Evolutionary conservation across 2,888 invertebrate species (phyloP).

Genomic region (Drosophila kuntzei): DNA sequence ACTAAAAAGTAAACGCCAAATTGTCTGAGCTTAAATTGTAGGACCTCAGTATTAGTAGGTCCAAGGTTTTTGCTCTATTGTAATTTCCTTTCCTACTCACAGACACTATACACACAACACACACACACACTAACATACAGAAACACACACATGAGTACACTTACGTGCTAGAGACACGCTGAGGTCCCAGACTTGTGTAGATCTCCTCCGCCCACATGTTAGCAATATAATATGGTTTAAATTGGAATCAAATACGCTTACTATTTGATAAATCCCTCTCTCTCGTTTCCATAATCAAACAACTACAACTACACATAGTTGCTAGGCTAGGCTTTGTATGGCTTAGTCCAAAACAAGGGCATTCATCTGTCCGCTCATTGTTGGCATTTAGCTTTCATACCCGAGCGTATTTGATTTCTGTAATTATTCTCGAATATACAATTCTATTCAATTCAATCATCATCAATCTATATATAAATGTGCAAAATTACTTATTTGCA

Average conservation of each 20-base stretch:
- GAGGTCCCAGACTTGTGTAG: conserved; percentile 59
- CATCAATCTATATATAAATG: conserved; percentile 24
- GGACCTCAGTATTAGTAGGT: conserved; percentile 56
- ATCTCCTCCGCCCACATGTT: conserved; percentile 75
- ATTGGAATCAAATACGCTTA: conserved; percentile 76
- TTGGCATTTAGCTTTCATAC: conserved; percentile 62
- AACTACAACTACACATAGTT: conserved; percentile 40
- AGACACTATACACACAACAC: conserved; percentile 34
- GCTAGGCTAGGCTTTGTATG: conserved; percentile 45
- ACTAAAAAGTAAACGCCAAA: conserved; percentile 74
- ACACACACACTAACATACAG: conserved; percentile 21
- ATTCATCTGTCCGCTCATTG: conserved; percentile 31
- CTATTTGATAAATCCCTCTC: conserved; percentile 47
- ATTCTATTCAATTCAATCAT: conserved; percentile 25
- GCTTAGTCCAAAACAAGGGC: conserved; percentile 36
- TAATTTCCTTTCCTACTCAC: conserved; percentile 65
- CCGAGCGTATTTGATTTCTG: conserved; percentile 75
- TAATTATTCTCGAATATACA: conserved; percentile 70
- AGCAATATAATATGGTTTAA: conserved; percentile 80
- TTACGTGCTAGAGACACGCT: conserved; percentile 28
- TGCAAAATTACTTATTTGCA: conserved; percentile 62
- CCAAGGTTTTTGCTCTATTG: conserved; percentile 58
- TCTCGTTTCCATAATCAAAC: conserved; percentile 1
- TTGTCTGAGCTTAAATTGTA: conserved; percentile 56
- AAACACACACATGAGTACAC: conserved; percentile 30